These are phyloP conservation scores for Biston stratarius DNA, from an alignment of 2,888 invertebrate genomes.

Conservation along the genomic window DNA sequence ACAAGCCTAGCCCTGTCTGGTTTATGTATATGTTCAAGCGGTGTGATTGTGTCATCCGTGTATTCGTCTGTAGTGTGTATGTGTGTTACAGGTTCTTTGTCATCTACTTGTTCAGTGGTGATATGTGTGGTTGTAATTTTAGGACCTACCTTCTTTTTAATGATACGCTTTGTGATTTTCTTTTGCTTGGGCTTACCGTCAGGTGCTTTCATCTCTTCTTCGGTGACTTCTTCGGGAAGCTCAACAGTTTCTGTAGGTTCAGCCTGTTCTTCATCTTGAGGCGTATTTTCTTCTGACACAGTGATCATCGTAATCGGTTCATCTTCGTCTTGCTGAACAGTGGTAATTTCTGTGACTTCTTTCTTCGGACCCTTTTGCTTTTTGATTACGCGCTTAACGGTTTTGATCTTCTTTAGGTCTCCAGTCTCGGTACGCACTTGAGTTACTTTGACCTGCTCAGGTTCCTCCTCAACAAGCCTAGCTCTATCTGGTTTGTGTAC, in stretches of 20 bases:
- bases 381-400: slow-evolving; percentile 56
- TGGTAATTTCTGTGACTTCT: slow-evolving; percentile 73
- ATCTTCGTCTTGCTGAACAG: slow-evolving; percentile 70
- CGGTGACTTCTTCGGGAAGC: slow-evolving; percentile 61
- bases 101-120: slow-evolving; percentile 57
- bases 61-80: slow-evolving; percentile 42
- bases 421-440: slow-evolving; percentile 59
- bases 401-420: slow-evolving; percentile 56
- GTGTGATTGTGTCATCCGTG: slow-evolving; percentile 42
- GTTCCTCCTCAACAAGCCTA: slow-evolving; percentile 58
- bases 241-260: slow-evolving; percentile 54
- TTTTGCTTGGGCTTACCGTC: slow-evolving; percentile 60
- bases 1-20: slow-evolving; percentile 52
- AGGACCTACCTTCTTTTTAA: slow-evolving; percentile 13
- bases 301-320: slow-evolving; percentile 57
- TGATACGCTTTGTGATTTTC: slow-evolving; percentile 41
- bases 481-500: slow-evolving; percentile 52
- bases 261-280: slow-evolving; percentile 36
- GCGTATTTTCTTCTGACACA: slow-evolving; percentile 13
- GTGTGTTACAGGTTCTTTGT: slow-evolving; percentile 39
- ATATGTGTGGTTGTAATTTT: slow-evolving; percentile 52
- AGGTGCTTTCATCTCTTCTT: slow-evolving; percentile 54
- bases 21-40: slow-evolving; percentile 38
- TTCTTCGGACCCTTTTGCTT: slow-evolving; percentile 56
- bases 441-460: slow-evolving; percentile 34